These are phyloP conservation scores for Gasteruption jaculator DNA, from an alignment of 2,888 invertebrate genomes.

Conservation along the genomic window DNA sequence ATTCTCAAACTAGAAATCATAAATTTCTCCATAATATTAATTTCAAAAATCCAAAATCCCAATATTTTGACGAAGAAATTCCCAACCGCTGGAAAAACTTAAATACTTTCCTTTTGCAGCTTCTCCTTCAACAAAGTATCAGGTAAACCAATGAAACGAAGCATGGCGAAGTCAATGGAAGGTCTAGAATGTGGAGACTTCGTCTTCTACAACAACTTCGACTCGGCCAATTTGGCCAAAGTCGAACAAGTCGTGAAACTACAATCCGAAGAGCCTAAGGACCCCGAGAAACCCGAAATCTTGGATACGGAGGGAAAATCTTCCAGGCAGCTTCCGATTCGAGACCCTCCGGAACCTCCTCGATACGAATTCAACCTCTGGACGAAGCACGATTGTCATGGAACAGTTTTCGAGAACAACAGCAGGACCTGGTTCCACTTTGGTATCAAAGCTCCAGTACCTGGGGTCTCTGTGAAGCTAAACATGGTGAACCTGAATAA, in stretches of 20 bases:
- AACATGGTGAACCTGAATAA: conserved; percentile 85
- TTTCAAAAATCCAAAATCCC: too few relatives aligned
- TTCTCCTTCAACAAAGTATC: conserved; percentile 17
- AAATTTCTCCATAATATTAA: too few relatives aligned
- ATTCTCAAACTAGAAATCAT: too few relatives aligned
- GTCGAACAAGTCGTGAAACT: conserved; percentile 69
- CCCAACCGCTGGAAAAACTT: too few relatives aligned
- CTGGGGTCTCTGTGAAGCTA: conserved; percentile 64
- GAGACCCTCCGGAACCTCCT: conserved; percentile 54
- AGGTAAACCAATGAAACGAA: too few relatives aligned
- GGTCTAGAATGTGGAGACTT: conserved; percentile 68
- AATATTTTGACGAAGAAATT: too few relatives aligned
- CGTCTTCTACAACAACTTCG: conserved; percentile 81
- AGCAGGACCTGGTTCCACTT: conserved; percentile 94
- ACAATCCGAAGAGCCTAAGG: too few relatives aligned
- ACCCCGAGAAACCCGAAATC: conserved; percentile 50
- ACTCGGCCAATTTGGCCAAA: conserved; percentile 82
- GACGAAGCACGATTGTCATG: conserved; percentile 86
- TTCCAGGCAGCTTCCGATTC: conserved; percentile 25
- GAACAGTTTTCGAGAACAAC: conserved; percentile 82
- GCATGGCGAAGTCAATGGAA: conserved; percentile 48
- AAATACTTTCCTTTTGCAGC: conserved; percentile 19
- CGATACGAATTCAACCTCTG: conserved; percentile 85
- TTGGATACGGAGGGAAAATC: conserved; percentile 20
- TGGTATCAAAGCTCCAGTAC: conserved; percentile 62